These are phyloP conservation scores for Ceyx margarethae DNA, from an alignment of 2,113 vertebrate species.

Conservation along the genomic window DNA sequence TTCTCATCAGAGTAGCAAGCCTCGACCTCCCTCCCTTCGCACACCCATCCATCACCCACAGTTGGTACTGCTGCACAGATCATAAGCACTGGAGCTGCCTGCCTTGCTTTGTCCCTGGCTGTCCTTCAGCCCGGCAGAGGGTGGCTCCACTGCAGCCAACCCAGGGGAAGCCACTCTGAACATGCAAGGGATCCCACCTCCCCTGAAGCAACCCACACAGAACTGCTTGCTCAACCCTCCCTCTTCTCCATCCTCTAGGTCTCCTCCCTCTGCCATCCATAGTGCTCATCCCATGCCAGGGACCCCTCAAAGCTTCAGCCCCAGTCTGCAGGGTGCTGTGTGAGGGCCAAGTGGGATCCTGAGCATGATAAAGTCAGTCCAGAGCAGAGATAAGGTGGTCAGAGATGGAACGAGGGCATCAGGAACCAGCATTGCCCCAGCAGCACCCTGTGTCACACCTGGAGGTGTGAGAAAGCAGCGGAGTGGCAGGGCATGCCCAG, in stretches of 20 bases:
- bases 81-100: neutral
- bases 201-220: rapidly evolving
- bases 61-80: rapidly evolving
- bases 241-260: neutral
- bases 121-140: neutral
- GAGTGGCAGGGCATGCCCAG: rapidly evolving
- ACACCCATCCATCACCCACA: neutral
- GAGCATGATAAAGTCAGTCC: neutral
- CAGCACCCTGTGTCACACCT: neutral
- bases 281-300: neutral
- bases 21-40: neutral
- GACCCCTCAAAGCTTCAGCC: neutral
- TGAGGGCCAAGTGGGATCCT: neutral
- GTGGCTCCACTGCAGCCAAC: rapidly evolving
- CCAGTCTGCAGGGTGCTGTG: neutral
- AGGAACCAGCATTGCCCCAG: neutral
- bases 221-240: neutral
- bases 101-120: neutral
- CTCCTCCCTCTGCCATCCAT: neutral
- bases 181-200: rapidly evolving
- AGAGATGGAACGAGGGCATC: rapidly evolving
- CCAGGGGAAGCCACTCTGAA: neutral
- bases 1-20: conserved; percentile 22
- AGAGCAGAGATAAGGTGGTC: neutral
- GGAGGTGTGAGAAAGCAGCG: neutral